phyloP scores from a whole-genome alignment of 1,140 invertebrate genomes.

The Brachystomella parvula region DNA sequence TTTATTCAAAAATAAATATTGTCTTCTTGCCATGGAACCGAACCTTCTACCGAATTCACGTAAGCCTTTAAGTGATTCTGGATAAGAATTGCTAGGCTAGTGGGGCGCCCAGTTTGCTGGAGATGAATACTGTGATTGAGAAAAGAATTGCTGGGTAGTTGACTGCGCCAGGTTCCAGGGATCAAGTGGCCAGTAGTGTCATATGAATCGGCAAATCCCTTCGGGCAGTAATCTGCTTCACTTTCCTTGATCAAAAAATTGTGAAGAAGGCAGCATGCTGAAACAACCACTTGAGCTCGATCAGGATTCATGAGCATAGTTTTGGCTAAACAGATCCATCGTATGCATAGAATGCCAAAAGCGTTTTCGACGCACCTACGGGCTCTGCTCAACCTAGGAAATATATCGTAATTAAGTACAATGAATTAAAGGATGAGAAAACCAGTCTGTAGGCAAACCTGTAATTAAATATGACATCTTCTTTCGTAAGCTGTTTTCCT shows the following conservation, averaged over 20 bases:
- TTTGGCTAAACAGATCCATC: conserved; percentile 21
- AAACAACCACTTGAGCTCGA: conserved; percentile 9
- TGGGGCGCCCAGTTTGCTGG: neutral
- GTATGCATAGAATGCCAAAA: conserved; percentile 43
- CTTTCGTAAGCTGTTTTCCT: conserved; percentile 33
- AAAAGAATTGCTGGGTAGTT: neutral
- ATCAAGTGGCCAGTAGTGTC: neutral
- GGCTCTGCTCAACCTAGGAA: conserved; percentile 42
- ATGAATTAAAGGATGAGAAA: neutral
- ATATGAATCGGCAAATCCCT: neutral
- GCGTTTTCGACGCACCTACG: conserved; percentile 44
- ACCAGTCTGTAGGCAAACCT: no score
- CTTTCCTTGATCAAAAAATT: conserved; percentile 17
- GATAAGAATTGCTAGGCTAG: neutral
- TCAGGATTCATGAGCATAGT: conserved; percentile 22
- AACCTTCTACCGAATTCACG: conserved; percentile 4
- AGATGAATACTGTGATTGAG: neutral
- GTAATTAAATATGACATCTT: conserved; percentile 48
- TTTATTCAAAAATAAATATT: no score
- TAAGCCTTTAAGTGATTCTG: neutral
- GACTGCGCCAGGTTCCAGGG: neutral
- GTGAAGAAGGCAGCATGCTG: conserved; percentile 17
- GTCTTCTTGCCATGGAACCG: neutral
- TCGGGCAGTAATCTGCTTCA: neutral
- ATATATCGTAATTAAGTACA: no score